Evolutionary conservation across 2,113 vertebrate species (phyloP), one percentile per base, ranked within the genome.

Genomic region (Onychostruthus taczanowskii): DNA sequence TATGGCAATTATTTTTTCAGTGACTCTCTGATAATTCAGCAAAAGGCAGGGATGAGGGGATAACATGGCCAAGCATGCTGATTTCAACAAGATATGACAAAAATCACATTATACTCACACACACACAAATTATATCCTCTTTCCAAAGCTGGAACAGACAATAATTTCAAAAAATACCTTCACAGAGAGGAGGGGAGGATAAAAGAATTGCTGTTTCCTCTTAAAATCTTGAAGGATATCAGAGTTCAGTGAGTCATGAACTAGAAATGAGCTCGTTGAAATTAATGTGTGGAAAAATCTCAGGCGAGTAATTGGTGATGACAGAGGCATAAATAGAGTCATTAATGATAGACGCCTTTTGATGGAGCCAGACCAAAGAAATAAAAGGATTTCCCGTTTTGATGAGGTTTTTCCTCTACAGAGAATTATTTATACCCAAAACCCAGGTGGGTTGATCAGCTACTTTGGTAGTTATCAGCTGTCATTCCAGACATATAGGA

Each of bases 331-430:
- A 96, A 93, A 94, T 82, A 92, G 63, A 69, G 44, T 61, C 15
- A 78, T 93, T 95, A 93, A 92, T 63, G 83, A 92, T 67, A 44
- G 47, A 90, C 89, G 63, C 10, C 31, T 95, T 95, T 61, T 91
- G 95, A 77, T 73, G 63, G 55, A 83, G 18, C 17, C 53, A 76
- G 72, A 86, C 39, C 30, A 85, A 37, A 59, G 21, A 84, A 52
- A 79, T 79, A 84, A 81, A 89, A 39, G 39, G 27, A 35, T 63
- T 3, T 66, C 35, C 35, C 49, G 50, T 63, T 76, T 35, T 78
- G 16, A 33, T 39, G n/a, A 47, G 12, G 13, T 24, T 87, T 87
- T 79, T 70, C 28, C 46, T 87, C 22, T 41, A 31, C 8, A 16
- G 33, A 49, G 23, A 75, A 80, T 84, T 69, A 53, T 72, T 70